Evolutionary conservation across 2,797 vertebrate species (phyloP), one percentile per base, ranked within the genome.

Genomic region (Nannoperca australis): DNA sequence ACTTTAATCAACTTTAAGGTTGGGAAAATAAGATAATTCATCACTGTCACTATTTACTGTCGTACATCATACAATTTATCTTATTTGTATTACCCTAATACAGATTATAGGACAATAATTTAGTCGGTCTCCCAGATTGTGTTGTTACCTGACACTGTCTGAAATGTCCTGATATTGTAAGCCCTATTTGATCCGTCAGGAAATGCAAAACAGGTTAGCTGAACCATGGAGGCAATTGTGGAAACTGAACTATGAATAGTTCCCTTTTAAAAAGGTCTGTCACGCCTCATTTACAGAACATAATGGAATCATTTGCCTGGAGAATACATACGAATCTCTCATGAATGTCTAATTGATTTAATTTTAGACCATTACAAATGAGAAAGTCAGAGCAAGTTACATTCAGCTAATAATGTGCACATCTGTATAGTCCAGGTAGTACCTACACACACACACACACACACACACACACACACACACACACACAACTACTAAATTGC

Each of bases 271-370:
- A 81, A 86, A 79, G 63, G 79, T 83, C 70, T 84, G 76, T 83
- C 73, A 79, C 7, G 58, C 79, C 75, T 83, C 81, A 83, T 90
- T 89, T 87, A 76, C 30, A 4, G 67, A 83, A 78, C 77, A 68
- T 78, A 84, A 86, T 86, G 78, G 73, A 69, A 82, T 88, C 0
- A 65, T 76, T 84, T 63, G 69, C 70, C 45, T 2, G 14, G 24
- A 42, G 66, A 76, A 78, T 71, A 51, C 73, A 53, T 66, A 60
- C 32, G 36, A 70, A 54, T 67, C 10, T 63, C 20, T 68, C 49
- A 32, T 67, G 73, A 67, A 79, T 61, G 15, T 67, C 72, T 84
- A 81, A 81, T 68, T 84, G 27, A 75, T 80, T 87, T 73, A 5
- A 79, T 54, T 67, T 79, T 67, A 77, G 34, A 49, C 38, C 13